Conservation (phyloP, 23 tunicate species). For the Trididemnum nubilum region DNA sequence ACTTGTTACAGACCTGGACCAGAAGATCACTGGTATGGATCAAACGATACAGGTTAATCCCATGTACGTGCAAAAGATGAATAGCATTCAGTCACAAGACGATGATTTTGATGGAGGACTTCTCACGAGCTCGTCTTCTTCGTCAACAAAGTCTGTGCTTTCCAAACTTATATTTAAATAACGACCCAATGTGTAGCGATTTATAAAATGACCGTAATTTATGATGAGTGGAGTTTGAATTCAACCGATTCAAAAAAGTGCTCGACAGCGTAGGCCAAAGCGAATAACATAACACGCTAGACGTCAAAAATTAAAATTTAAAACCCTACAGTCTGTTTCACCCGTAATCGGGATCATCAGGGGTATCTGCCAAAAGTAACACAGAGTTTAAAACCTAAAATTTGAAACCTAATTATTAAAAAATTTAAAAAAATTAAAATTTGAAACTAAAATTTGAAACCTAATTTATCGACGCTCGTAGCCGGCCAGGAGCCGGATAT, state of each 20-base stretch:
- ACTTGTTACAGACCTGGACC: conserved; percentile 71
- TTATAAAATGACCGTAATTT: not conserved
- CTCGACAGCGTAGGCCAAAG: no score
- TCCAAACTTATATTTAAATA: conserved; percentile 52
- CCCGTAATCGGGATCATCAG: no score
- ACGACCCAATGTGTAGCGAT: conserved; percentile 10
- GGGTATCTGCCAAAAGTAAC: no score
- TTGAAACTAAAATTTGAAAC: not conserved
- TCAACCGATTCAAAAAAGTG: no score
- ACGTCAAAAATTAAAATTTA: no score
- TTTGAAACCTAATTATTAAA: not conserved
- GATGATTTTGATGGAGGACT: conserved; percentile 69
- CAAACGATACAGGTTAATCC: conserved; percentile 74
- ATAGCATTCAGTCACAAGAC: conserved; percentile 50
- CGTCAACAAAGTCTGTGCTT: conserved; percentile 45
- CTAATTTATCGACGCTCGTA: no score
- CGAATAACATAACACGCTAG: no score
- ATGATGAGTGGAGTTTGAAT: no score
- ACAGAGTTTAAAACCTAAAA: no score
- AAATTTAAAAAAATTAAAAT: not conserved
- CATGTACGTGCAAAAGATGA: conserved; percentile 71
- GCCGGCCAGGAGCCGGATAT: no score
- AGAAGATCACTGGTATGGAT: conserved; percentile 63
- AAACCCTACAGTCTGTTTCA: no score
- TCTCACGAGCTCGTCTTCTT: conserved; percentile 48